These are phyloP conservation scores for Drosophila erecta DNA, from an alignment of 1,140 invertebrate genomes.

Conservation along the genomic window DNA sequence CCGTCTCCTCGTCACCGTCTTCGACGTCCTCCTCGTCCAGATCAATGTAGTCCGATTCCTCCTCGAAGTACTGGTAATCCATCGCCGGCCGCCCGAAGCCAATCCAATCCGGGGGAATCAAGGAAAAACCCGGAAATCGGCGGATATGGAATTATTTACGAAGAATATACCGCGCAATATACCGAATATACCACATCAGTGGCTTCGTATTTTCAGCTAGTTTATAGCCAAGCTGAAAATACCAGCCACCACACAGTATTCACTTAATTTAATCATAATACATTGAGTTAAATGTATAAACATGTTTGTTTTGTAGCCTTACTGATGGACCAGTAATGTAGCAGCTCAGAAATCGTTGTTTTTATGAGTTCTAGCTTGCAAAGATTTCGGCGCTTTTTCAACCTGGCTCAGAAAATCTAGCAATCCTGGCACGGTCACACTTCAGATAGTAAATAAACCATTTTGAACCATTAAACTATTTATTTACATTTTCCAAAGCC, in stretches of 20 bases:
- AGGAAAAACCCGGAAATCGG: constrained; percentile 10
- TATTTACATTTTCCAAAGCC: background rate
- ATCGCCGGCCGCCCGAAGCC: constrained; percentile 24
- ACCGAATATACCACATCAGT: background rate
- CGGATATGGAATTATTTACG: background rate
- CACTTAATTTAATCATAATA: background rate
- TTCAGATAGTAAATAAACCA: constrained; percentile 8
- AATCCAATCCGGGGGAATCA: constrained; percentile 10
- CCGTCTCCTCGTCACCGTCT: constrained; percentile 17
- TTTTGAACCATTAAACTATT: background rate
- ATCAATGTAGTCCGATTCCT: constrained; percentile 59
- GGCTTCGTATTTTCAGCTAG: background rate
- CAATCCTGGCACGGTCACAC: constrained; percentile 1
- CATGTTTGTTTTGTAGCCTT: too few species aligned
- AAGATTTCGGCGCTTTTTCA: too few species aligned
- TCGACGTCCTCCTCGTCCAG: constrained; percentile 43
- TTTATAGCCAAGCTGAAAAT: background rate
- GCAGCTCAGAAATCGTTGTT: too few species aligned
- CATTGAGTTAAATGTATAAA: too few species aligned
- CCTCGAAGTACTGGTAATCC: constrained; percentile 75
- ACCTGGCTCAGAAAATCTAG: background rate
- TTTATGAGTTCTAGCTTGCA: too few species aligned
- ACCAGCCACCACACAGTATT: background rate
- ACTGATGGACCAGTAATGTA: too few species aligned
- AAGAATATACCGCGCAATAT: constrained; percentile 3